Base-by-base conservation (phyloP, 2,888 invertebrate genomes). In the Notodonta ziczac region DNA sequence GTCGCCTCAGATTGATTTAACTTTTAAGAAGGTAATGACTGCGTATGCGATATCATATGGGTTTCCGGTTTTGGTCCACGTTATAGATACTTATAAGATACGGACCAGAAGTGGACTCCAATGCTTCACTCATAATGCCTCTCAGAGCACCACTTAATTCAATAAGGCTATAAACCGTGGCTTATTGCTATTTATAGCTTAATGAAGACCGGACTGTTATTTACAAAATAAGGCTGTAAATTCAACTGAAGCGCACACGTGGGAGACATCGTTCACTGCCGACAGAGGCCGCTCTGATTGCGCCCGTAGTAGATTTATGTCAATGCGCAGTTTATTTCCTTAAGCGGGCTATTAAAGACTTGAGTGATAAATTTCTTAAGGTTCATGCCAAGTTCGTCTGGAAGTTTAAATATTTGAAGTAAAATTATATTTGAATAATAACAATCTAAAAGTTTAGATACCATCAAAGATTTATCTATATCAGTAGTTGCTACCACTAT, bases 221-320 rank as follows among this genome's bases (percentile, higher is more conserved):
- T 80, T 82, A 76, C 78, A 77, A 82, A 81, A 84, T 82, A 85
- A 67, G 66, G 78, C 72, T 74, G 80, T 86, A 84, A 85, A 83
- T 84, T 81, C 71, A 69, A 66, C 64, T 62, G 70, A 82, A 85
- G 74, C 63, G 82, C 78, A 74, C 87, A 78, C 84, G 73, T 77
- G 86, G 84, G 86, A 80, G 74, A 74, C 81, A 84, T 84, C 69
- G 57, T 62, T 83, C 83, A 76, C 68, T 61, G 42, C 67, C 71
- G 76, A 64, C 78, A 72, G 76, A 80, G 75, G 75, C 70, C 74
- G 73, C 78, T 77, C 83, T 85, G 83, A 86, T 87, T 87, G 81
- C 83, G 78, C 80, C 80, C 77, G 76, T 78, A 64, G 71, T 70
- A 79, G 85, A 87, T 86, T 85, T 85, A 87, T 84, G 77, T 67